A percentile compares a stretch with the other conserved stretches of the same genome.
These are phyloP conservation scores for Pocota personata DNA, from an alignment of 2,888 invertebrate species.

Conservation along the genomic window DNA sequence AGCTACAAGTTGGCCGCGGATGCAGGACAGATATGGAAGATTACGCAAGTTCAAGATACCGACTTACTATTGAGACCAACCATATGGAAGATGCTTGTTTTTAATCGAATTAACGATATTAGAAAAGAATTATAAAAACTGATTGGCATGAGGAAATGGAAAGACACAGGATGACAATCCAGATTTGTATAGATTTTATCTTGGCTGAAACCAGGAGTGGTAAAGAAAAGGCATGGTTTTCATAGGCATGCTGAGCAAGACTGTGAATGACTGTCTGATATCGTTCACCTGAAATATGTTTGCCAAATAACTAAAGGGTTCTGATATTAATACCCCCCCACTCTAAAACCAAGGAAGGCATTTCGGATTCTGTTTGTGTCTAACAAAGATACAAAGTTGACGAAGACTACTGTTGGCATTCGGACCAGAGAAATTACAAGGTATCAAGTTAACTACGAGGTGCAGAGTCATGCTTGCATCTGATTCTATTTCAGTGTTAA, in stretches of 20 bases:
- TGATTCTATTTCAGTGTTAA: no score
- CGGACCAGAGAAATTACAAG: no score
- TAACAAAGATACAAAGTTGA: no score
- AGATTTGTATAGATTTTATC: neutral
- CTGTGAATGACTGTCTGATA: no score
- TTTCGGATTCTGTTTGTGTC: no score
- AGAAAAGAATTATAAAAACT: neutral
- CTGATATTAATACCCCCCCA: no score
- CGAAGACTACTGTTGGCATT: no score
- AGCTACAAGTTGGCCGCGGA: conserved; percentile 6
- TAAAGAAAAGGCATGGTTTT: neutral
- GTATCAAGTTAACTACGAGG: no score
- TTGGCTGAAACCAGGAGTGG: neutral
- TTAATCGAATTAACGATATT: neutral
- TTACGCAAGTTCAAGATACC: neutral
- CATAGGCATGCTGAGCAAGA: neutral
- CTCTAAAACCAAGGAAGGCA: no score
- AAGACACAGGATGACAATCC: neutral
- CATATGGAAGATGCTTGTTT: neutral
- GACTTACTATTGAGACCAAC: neutral
- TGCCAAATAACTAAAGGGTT: no score
- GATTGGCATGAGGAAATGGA: neutral
- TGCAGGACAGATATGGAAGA: conserved; percentile 32
- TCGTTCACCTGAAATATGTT: no score
- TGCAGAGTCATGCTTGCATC: no score